A percentile compares a stretch with the other conserved stretches of the same genome.
Evolutionary conservation across 2,888 invertebrate genomes (phyloP).

Genomic region (Teinopalpus imperialis): DNA sequence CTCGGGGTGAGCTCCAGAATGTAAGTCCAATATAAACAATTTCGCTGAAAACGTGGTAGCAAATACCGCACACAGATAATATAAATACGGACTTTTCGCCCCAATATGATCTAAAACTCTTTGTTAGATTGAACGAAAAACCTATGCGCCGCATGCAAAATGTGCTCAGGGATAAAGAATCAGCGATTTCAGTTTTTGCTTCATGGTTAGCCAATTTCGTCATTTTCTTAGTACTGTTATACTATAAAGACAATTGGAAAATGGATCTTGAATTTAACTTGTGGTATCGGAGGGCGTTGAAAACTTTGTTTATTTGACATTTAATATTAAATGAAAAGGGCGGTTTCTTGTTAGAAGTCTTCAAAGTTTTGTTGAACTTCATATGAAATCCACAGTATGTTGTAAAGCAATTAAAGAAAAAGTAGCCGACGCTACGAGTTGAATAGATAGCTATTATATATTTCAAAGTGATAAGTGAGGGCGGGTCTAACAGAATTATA

Average conservation of each 20-base stretch:
- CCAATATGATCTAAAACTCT: slow-evolving; percentile 40
- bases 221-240: too few relatives aligned
- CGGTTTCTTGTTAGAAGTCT: neutral
- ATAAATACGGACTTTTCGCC: slow-evolving; percentile 55
- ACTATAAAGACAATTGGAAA: too few relatives aligned
- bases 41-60: slow-evolving; percentile 71
- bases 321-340: slow-evolving; percentile 11
- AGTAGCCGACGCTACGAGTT: neutral
- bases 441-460: slow-evolving; percentile 19
- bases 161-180: slow-evolving; percentile 53
- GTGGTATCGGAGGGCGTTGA: neutral
- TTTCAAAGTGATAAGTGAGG: slow-evolving; percentile 29
- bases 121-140: slow-evolving; percentile 52
- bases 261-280: neutral
- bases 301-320: neutral
- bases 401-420: neutral
- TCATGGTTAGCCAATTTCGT: slow-evolving; percentile 41
- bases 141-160: slow-evolving; percentile 66
- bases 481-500: slow-evolving; percentile 35
- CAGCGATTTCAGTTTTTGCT: slow-evolving; percentile 61
- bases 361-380: slow-evolving; percentile 1
- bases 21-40: slow-evolving; percentile 62
- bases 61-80: slow-evolving; percentile 54
- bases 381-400: neutral
- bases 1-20: slow-evolving; percentile 63